Base-by-base conservation (phyloP, 2,888 invertebrate species). In the Palloptera scutellata region DNA sequence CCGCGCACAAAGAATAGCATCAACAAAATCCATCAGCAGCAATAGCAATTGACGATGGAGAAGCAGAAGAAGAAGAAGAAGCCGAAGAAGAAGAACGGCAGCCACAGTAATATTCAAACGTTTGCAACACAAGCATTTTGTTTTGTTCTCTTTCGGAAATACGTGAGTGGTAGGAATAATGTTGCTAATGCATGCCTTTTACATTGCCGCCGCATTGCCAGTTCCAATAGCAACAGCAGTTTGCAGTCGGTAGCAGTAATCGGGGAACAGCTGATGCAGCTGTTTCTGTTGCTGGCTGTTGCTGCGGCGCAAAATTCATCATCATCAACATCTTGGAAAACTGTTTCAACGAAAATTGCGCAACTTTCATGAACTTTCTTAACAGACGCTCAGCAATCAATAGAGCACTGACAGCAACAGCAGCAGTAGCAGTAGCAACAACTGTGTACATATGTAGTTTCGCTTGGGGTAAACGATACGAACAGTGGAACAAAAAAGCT, bases 351-450 rank as follows among this genome's bases (percentile, higher is more conserved):
- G 30, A 61, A 51, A 61, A 68, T 69, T 65, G 69, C 69, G 66
- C 69, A 66, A 66, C 69, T 69, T 69, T 66, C 54, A 53, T 65
- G 52, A 69, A 65, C 61, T 59, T 62, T 52, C 62, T 59, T 43
- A 69, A 58, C 59, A 66, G 69, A 13, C 57, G 42, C 41, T 13
- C 65, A 69, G 61, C 52, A 62, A 48, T 10, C 15, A 51, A 48
- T 41, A 61, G 51, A 52, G 13, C 30, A 52, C 15, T 42, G 61
- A 12, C 30, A 30, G 30, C 30, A 30, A 30, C 30, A 30, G 30
- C 30, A 30, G 6, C 6, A 30, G 6, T 30, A 30, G 6, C 6
- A 30, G 6, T 30, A 30, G 6, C 30, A 30, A 30, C 30, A 30
- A 30, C 30, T 30, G 6, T 30, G 30, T 30, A n/a, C n/a, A n/a